Evolutionary conservation across 2,888 invertebrate species (phyloP), one percentile per base, ranked within the genome.

Genomic region (Oxytorus armatus): DNA sequence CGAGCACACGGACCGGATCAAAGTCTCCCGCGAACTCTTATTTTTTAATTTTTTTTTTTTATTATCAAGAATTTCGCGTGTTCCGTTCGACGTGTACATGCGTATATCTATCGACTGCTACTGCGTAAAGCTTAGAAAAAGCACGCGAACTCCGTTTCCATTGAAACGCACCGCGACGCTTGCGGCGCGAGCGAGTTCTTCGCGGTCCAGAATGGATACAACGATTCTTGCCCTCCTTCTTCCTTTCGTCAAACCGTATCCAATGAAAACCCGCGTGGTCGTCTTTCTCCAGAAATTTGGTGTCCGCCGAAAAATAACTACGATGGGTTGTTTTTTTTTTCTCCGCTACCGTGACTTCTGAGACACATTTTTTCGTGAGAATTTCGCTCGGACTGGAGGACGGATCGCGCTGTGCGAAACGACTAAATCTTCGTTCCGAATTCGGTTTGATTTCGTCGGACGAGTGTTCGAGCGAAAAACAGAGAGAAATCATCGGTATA

Each of bases 271-370:
- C 11, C 33, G 21, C 39, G 33, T 18, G 23, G 25, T 61, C 25
- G 33, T 51, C 14, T 69, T 74, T 79, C 79, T 70, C 70, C 75
- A 36, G 79, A 79, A 79, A 70, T 79, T 79, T 69, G 65, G 70
- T 33, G 29, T 44, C 7, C 29, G 51, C 23, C 21, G 16, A 44
- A 44, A 42, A 14, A 16, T 39, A 5, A 1, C 10, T 61, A 25
- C 21, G 14, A 10, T 47, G 11, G 14, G 10, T 47, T 66, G 55
- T 55, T 29, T 39, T 63, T 16, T 39, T 33, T 21, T 39, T 36
- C 51, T 21, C 14, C 5, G 4, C 23, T 42, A 53, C 14, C 7
- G 5, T 3, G 3, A n/a, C 8, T 16, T 18, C 11, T 36, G 16
- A n/a, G 11, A 59, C 5, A 39, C 2, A 79, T 70, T 75, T 51